Base-by-base conservation (phyloP, 2,113 vertebrate species). In the Piaya cayana region DNA sequence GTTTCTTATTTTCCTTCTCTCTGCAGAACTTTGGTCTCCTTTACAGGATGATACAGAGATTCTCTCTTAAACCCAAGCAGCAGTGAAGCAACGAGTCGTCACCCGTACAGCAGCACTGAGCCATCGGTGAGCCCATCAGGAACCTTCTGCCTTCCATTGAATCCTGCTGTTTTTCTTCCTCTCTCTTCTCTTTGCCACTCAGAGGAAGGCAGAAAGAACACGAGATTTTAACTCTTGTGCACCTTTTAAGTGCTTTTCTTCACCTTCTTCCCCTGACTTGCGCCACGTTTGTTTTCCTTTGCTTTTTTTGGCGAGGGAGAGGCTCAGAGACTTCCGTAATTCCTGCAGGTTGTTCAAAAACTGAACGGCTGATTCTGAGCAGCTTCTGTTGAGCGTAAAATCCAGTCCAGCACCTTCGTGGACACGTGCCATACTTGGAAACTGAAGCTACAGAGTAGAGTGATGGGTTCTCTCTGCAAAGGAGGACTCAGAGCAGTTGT, bases 11-110 rank as follows among this genome's bases (percentile, higher is more conserved):
- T 47, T 91, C 3, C 39, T 75, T 80, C 36, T 82, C 7, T 90
- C 94, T 77, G 27, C 97, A 99, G 99, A 98, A 99, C 97, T 99
- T 99, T 53, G 97, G 98, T 15, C 60, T 99, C 78, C 98, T 99
- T 60, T 99, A 99, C 96, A 98, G 96, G 75, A 92, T 98, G 8
- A 98, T 99, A 17, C 99, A 99, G 91, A 98, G 98, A 87, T 95
- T 99, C 68, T 99, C 98, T 25, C 97, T 98, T 74, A 99, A 99
- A 97, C 96, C 97, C 60, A 99, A 99, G 97, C 96, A 98, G 52
- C 98, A 99, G 82, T 99, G 96, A 98, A 87, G 34, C 11, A 60
- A 43, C 15, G 5, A 81, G 10, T 62, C 39, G 8, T 53, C 70
- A 42, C 43, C 53, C 27, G 2, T 34, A 52, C 45, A 95, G 95